Conservation (phyloP, 2,113 vertebrate species). For the Carassius carassius region DNA sequence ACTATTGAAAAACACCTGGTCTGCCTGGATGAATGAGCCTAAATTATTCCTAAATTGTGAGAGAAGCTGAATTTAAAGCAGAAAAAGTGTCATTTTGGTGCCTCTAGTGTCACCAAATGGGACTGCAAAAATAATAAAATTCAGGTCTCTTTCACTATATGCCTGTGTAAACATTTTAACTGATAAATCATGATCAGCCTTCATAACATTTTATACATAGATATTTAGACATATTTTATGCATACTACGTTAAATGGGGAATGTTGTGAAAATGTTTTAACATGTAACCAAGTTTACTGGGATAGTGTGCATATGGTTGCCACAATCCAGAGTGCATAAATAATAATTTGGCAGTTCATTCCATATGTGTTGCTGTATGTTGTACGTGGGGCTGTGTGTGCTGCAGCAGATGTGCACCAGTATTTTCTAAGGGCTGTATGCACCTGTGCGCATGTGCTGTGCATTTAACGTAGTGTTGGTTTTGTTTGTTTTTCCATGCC, state of each 20-base stretch:
- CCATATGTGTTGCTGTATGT: background rate
- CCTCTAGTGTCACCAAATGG: background rate
- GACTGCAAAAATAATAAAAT: background rate
- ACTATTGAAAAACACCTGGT: background rate
- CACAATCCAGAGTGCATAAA: no score
- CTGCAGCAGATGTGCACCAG: background rate
- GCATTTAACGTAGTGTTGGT: background rate
- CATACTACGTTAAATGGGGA: no score
- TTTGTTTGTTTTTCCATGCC: constrained; percentile 24
- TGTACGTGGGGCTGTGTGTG: background rate
- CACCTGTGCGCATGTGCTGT: background rate
- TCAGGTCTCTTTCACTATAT: background rate
- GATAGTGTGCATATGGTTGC: no score
- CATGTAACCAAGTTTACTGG: no score
- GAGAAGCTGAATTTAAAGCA: background rate
- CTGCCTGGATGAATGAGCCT: background rate
- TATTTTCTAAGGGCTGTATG: background rate
- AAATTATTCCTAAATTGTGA: background rate
- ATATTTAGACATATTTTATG: no score
- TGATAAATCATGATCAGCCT: background rate
- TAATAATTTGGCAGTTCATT: no score
- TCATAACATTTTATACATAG: background rate
- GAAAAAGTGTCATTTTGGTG: background rate
- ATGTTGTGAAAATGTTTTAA: no score
- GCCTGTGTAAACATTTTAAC: background rate